phyloP scores from a whole-genome alignment of 2,797 vertebrate species.

The Ficedula albicollis region DNA sequence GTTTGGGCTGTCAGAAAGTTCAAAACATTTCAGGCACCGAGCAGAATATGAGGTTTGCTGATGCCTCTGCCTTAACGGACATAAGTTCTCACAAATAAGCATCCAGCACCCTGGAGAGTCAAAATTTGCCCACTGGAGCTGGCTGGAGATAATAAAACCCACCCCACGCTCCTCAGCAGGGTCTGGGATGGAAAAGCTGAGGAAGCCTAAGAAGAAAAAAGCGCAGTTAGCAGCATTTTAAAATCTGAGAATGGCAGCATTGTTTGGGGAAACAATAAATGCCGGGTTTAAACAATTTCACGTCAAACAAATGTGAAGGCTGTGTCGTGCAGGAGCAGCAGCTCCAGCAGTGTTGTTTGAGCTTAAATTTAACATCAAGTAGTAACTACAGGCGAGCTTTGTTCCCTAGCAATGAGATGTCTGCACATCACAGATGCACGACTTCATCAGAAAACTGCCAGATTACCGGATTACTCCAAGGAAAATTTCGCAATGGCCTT shows the following conservation, averaged over 20 bases:
- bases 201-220: constrained; percentile 1
- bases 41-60: neutral
- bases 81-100: neutral
- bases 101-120: neutral
- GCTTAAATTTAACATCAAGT: neutral
- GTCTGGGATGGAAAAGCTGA: constrained; percentile 13
- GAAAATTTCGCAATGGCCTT: constrained; percentile 41
- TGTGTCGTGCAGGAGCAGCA: neutral
- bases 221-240: neutral
- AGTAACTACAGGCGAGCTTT: neutral
- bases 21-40: neutral
- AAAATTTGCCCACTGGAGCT: neutral
- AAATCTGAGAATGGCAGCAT: neutral
- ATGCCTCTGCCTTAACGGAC: neutral
- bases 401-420: constrained; percentile 29
- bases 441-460: constrained; percentile 36
- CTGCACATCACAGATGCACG: constrained; percentile 11
- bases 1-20: neutral
- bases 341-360: neutral
- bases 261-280: constrained; percentile 39
- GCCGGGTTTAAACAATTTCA: constrained; percentile 12
- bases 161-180: neutral
- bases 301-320: neutral
- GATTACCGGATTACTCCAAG: constrained; percentile 58
- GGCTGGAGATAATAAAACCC: neutral